phyloP scores from a whole-genome alignment of 2,797 vertebrate species.

The Peromyscus aztecus region DNA sequence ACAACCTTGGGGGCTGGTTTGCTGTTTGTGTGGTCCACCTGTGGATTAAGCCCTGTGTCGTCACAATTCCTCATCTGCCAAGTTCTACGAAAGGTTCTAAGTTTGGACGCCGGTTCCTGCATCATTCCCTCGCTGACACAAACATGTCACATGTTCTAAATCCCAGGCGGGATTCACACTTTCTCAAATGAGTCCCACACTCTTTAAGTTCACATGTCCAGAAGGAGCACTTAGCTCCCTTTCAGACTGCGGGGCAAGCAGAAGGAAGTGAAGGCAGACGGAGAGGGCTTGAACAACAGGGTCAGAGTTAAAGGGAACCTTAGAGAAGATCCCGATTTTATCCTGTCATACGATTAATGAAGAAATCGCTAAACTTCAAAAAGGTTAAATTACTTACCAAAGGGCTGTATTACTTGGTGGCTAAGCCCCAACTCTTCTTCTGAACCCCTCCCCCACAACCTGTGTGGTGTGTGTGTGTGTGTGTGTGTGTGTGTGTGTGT shows the following conservation, averaged over 20 bases:
- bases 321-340: constrained; percentile 12
- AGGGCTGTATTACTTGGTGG: background rate
- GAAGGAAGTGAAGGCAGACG: background rate
- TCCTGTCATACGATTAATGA: background rate
- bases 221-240: constrained; percentile 43
- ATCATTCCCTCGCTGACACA: background rate
- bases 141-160: constrained; percentile 5
- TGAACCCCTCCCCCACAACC: too few relatives aligned
- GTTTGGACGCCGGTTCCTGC: background rate
- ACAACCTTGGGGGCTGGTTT: background rate
- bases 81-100: constrained; percentile 39
- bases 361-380: background rate
- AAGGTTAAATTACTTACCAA: constrained; percentile 38
- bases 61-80: constrained; percentile 38
- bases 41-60: background rate
- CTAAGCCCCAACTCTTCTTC: background rate
- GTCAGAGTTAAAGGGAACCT: background rate
- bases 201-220: constrained; percentile 43
- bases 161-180: constrained; percentile 48
- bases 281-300: background rate
- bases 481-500: background rate
- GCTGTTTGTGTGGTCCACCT: background rate
- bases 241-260: background rate
- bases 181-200: constrained; percentile 46
- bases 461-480: background rate